Evolutionary conservation across 2,888 invertebrate genomes (phyloP).

Genomic region (Calliopum simillimum): DNA sequence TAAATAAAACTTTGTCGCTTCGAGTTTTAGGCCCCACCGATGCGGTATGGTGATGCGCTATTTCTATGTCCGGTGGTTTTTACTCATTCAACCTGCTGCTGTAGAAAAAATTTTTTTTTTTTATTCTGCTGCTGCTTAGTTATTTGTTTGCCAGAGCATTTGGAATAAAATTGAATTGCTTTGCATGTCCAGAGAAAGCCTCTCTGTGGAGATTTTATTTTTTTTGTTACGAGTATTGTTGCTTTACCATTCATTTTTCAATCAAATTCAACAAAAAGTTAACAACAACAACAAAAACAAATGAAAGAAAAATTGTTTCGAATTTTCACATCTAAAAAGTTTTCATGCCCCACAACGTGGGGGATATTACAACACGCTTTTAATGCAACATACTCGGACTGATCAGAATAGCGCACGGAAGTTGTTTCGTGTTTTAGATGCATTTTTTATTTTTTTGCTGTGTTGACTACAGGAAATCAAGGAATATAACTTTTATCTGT

Average conservation of each 20-base stretch:
- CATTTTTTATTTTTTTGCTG: no score
- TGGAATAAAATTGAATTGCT: conserved; percentile 15
- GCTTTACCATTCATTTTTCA: background rate
- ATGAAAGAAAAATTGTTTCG: background rate
- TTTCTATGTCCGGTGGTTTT: background rate
- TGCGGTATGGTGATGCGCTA: background rate
- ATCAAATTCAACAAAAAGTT: background rate
- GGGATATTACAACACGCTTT: no score
- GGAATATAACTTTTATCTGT: no score
- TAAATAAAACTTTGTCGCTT: conserved; percentile 22
- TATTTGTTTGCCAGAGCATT: conserved; percentile 10
- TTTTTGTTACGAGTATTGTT: background rate
- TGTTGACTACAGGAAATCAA: no score
- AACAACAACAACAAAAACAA: background rate
- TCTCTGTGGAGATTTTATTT: background rate
- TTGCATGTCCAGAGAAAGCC: conserved; percentile 3
- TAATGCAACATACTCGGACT: no score
- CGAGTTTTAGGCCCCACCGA: background rate
- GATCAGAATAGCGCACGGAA: no score
- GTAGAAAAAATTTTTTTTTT: background rate
- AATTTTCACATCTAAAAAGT: background rate
- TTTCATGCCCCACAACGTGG: no score
- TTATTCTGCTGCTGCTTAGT: background rate
- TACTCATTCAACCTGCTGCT: background rate
- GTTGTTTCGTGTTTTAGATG: no score